A percentile compares a stretch with the other conserved stretches of the same genome.
These are phyloP conservation scores for Amblyraja radiata DNA, from an alignment of 2,797 vertebrate genomes.

Conservation along the genomic window DNA sequence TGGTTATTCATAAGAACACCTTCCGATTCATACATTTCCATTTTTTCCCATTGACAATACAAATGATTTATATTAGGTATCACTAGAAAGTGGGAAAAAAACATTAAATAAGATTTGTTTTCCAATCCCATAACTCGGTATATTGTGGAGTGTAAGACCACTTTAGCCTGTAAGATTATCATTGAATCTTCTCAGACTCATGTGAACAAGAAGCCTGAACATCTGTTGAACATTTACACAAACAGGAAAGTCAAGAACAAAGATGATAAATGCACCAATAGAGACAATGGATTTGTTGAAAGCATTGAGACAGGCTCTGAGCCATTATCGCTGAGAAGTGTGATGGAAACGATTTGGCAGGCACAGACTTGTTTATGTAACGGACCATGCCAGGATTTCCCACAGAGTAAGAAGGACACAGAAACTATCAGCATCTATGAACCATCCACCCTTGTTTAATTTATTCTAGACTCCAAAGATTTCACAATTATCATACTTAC, in stretches of 20 bases:
- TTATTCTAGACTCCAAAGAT: not conserved
- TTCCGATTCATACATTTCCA: not conserved
- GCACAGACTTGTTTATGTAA: not conserved
- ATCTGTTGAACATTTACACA: conserved; percentile 35
- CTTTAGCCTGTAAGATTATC: not conserved
- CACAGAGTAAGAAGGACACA: conserved; percentile 10
- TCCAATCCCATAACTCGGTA: not conserved
- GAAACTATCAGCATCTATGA: conserved; percentile 1
- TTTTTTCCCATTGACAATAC: not conserved
- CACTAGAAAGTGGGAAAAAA: not conserved
- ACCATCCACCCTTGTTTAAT: not conserved
- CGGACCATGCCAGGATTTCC: conserved; percentile 25
- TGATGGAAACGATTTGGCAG: conserved; percentile 32
- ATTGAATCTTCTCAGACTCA: not conserved
- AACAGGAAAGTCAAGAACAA: conserved; percentile 25
- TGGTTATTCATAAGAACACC: not conserved
- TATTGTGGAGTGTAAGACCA: not conserved
- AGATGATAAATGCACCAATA: conserved; percentile 30
- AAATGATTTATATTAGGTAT: not conserved
- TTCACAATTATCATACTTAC: not conserved
- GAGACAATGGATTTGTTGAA: conserved; percentile 35
- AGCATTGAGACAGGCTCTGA: conserved; percentile 14
- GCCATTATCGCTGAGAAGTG: conserved; percentile 29
- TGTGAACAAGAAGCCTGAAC: conserved; percentile 24
- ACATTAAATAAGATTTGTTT: not conserved